These are phyloP conservation scores for Cyclina sinensis DNA, from an alignment of 1,140 invertebrate species.

Conservation along the genomic window DNA sequence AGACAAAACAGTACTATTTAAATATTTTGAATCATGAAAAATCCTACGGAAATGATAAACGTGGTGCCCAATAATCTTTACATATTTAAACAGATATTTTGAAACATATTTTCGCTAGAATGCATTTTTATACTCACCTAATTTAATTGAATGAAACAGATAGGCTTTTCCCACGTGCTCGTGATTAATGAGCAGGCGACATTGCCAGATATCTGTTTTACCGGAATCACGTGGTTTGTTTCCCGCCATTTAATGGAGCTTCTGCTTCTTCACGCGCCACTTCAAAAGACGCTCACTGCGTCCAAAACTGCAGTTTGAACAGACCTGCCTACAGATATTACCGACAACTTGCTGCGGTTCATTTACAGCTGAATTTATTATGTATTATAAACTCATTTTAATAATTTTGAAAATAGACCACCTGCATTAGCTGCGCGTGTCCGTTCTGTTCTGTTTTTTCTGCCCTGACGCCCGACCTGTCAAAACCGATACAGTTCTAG, in stretches of 20 bases:
- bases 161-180: not conserved
- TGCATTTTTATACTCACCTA: too few species aligned
- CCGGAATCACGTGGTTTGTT: conserved; percentile 66
- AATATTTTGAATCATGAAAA: too few species aligned
- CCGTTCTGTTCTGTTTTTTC: conserved; percentile 18
- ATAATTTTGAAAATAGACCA: conserved; percentile 63
- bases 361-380: conserved; percentile 66
- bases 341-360: conserved; percentile 53
- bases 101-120: too few species aligned
- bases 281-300: conserved; percentile 52
- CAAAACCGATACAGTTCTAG: conserved; percentile 17
- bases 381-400: conserved; percentile 64
- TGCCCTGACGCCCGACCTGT: conserved; percentile 44
- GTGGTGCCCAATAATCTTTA: too few species aligned
- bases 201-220: conserved; percentile 13
- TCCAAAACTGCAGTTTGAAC: conserved; percentile 5
- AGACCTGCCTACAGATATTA: not conserved
- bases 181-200: conserved; percentile 59
- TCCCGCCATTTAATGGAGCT: conserved; percentile 64
- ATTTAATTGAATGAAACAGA: too few species aligned
- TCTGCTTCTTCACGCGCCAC: conserved; percentile 49
- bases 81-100: too few species aligned
- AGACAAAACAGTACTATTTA: too few species aligned
- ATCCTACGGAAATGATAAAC: too few species aligned
- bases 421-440: conserved; percentile 50